Evolutionary conservation across 2,113 vertebrate genomes (phyloP), one percentile per base, ranked within the genome.

Genomic region (Paraplagusia blochii): DNA sequence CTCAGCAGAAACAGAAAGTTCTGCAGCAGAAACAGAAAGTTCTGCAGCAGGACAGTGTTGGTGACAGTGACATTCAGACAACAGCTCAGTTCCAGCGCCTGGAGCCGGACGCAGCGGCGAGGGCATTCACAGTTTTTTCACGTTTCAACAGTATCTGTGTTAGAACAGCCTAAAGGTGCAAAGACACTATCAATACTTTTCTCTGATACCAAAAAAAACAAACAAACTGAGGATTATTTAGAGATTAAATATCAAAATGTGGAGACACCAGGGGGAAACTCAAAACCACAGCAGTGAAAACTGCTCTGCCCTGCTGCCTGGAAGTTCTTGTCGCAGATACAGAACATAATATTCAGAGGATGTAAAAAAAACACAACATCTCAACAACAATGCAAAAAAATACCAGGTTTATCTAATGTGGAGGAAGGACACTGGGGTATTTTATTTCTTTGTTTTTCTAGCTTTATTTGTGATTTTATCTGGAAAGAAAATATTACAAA

Each of bases 191-290:
- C n/a, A 38, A 44, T 33, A 13, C 34, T 52, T 60, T 45, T 75
- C 46, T 33, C 14, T 18, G 22, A 29, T 29, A 29, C 22, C 22
- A 29, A 29, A 29, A 29, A 29, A 29, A 29, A 29, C 22, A 29
- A 82, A 90, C 90, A 74, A 72, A 69, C 63, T 64, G 68, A 92
- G 84, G 93, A 95, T 95, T 89, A 94, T 94, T 90, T 85, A 94
- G 88, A 66, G 68, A 79, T 91, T 87, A 92, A 29, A 29, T 91
- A 95, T 91, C 93, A 94, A 94, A 94, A 93, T 94, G 90, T 89
- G 94, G 74, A 84, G 89, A 91, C 91, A 85, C 73, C 76, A 75
- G 82, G 79, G 81, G 89, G 85, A 88, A 83, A 87, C 70, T 86
- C 77, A 88, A 81, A 90, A 85, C 81, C 80, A 74, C 50, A 77